Evolutionary conservation across 2,888 invertebrate species (phyloP), one percentile per base, ranked within the genome.

Genomic region (Coecobrya sp.): DNA sequence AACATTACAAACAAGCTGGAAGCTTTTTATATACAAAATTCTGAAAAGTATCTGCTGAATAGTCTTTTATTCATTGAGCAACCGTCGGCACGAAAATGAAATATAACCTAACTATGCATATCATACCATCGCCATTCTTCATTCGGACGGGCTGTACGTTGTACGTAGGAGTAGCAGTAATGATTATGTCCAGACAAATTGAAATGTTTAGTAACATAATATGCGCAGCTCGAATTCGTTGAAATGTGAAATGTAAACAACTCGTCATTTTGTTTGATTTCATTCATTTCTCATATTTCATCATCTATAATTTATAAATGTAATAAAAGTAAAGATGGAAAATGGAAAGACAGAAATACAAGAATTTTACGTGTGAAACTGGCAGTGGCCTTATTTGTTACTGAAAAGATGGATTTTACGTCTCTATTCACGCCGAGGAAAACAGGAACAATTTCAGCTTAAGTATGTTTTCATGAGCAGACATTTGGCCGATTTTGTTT

Each of bases 151-250:
- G n/a, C n/a, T 68, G 10, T 27, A 11, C 13, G 4, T 27, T 7
- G 49, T n/a, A 3, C n/a, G 10, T n/a, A 11, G 13, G 1, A 65
- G 5, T 68, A 16, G 68, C 11, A 19, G 73, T 73, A 45, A 73
- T 73, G 73, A 45, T 73, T 10, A 73, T 73, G 73, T 73, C 73
- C 73, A 73, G 73, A 45, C 45, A 73, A 73, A 73, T 42, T 45
- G 19, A 5, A 73, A 73, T 45, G 10, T 45, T 42, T 45, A 11
- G 73, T 45, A 68, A 36, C 7, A 3, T 68, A 68, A 68, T 68
- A 68, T n/a, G 42, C 42, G 73, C 22, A 73, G 73, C 73, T 68
- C n/a, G 10, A 42, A 13, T 19, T 45, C 11, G 45, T 42, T 73
- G 42, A 73, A 73, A 22, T 45, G n/a, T 73, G 13, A 73, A 42